Percentiles rank a stretch among this genome's conserved stretches.
phyloP scores from a whole-genome alignment of 2,113 vertebrate species.

The Pseudolaguvia tuberculata region DNA sequence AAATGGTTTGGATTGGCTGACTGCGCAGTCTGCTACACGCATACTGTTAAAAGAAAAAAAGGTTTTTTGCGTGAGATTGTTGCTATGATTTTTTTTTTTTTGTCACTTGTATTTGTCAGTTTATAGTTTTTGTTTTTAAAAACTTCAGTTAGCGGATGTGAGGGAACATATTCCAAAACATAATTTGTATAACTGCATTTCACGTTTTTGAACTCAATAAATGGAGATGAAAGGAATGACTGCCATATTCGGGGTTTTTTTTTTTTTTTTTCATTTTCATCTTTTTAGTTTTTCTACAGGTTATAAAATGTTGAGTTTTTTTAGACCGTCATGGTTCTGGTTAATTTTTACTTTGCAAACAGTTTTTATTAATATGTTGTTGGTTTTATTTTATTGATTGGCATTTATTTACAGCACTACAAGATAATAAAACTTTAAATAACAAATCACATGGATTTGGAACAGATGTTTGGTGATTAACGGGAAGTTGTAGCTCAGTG shows the following conservation, averaged over 20 bases:
- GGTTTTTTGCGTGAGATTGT: slow-evolving; percentile 42
- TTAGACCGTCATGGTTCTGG: too few species aligned
- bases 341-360: too few species aligned
- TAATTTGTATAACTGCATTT: slow-evolving; percentile 73
- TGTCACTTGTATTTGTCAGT: neutral
- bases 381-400: too few species aligned
- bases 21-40: neutral
- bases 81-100: slow-evolving; percentile 11
- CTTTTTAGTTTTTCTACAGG: neutral
- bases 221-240: slow-evolving; percentile 60
- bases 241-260: neutral
- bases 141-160: slow-evolving; percentile 62
- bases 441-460: too few species aligned
- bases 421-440: too few species aligned
- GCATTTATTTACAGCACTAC: neutral
- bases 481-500: too few species aligned
- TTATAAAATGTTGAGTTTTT: neutral
- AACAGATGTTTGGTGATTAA: too few species aligned
- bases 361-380: neutral
- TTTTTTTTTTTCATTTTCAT: neutral
- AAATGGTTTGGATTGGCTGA: neutral
- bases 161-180: slow-evolving; percentile 62
- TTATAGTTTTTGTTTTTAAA: slow-evolving; percentile 31
- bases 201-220: slow-evolving; percentile 72
- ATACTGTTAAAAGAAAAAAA: neutral